Conservation (phyloP, 2,888 invertebrate genomes). For the Tenodera sinensis region DNA sequence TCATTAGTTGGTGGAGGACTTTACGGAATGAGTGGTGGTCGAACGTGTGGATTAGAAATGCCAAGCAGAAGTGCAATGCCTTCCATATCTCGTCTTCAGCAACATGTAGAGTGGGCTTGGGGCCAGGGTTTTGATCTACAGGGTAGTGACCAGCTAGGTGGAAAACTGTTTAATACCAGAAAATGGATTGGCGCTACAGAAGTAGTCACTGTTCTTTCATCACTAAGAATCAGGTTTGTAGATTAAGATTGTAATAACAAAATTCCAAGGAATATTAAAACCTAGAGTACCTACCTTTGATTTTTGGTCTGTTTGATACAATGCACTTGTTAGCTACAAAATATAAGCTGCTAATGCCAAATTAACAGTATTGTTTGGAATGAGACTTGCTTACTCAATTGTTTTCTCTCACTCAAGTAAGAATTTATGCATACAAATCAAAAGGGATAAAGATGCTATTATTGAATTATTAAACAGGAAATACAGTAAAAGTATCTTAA, state of each 20-base stretch:
- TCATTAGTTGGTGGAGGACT: constrained; percentile 43
- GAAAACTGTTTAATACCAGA: constrained; percentile 74
- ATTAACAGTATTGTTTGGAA: too few relatives aligned
- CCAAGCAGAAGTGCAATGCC: constrained; percentile 66
- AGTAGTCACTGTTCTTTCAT: constrained; percentile 79
- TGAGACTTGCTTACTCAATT: too few relatives aligned
- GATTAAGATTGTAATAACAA: neutral
- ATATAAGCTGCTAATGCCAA: too few relatives aligned
- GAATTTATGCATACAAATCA: too few relatives aligned
- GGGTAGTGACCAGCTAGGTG: constrained; percentile 82
- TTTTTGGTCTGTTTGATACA: too few relatives aligned
- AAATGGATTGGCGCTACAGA: constrained; percentile 95
- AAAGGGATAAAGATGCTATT: too few relatives aligned
- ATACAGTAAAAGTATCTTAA: too few relatives aligned
- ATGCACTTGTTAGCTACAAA: too few relatives aligned
- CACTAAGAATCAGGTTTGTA: constrained; percentile 68
- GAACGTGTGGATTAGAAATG: constrained; percentile 41
- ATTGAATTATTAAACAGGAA: too few relatives aligned
- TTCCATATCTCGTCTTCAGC: constrained; percentile 79
- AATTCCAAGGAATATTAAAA: too few relatives aligned
- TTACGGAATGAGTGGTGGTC: constrained; percentile 27
- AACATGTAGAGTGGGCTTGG: constrained; percentile 81
- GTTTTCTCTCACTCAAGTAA: too few relatives aligned
- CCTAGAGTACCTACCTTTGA: too few relatives aligned
- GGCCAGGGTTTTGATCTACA: constrained; percentile 73